Evolutionary conservation across 1,140 invertebrate species (phyloP).

Genomic region (Hylaeus anthracinus): DNA sequence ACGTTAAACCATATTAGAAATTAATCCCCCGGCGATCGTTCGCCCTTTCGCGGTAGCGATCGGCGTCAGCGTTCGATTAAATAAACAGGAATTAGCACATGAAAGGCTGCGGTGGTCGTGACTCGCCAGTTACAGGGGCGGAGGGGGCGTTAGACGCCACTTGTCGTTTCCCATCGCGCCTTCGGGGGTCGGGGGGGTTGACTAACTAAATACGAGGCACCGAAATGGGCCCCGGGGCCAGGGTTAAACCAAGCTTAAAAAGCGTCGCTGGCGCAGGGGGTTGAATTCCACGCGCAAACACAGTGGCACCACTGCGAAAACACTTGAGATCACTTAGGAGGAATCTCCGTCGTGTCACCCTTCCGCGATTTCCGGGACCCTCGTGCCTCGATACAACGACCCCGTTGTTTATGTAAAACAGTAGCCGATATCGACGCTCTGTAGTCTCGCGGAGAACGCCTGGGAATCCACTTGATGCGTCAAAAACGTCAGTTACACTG

Average conservation of each 20-base stretch:
- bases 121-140: not conserved
- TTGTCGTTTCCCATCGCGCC: slow-evolving; percentile 80
- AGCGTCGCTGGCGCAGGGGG: slow-evolving; percentile 51
- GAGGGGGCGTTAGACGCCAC: slow-evolving; percentile 61
- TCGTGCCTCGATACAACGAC: not conserved
- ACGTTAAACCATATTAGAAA: slow-evolving; percentile 58
- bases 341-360: slow-evolving; percentile 51
- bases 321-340: slow-evolving; percentile 69
- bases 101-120: slow-evolving; percentile 61
- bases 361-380: slow-evolving; percentile 15
- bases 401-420: slow-evolving; percentile 77
- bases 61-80: slow-evolving; percentile 67
- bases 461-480: slow-evolving; percentile 75
- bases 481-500: slow-evolving; percentile 77
- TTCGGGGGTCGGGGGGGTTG: slow-evolving; percentile 76
- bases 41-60: slow-evolving; percentile 49
- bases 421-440: slow-evolving; percentile 56
- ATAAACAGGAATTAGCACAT: slow-evolving; percentile 76
- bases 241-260: slow-evolving; percentile 79
- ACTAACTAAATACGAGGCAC: slow-evolving; percentile 80
- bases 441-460: slow-evolving; percentile 17
- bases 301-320: slow-evolving; percentile 77
- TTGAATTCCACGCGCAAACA: slow-evolving; percentile 62
- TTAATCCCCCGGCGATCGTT: slow-evolving; percentile 60
- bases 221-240: slow-evolving; percentile 73